phyloP scores from a whole-genome alignment of 1,140 invertebrate species.

The Calosoma granatense region DNA sequence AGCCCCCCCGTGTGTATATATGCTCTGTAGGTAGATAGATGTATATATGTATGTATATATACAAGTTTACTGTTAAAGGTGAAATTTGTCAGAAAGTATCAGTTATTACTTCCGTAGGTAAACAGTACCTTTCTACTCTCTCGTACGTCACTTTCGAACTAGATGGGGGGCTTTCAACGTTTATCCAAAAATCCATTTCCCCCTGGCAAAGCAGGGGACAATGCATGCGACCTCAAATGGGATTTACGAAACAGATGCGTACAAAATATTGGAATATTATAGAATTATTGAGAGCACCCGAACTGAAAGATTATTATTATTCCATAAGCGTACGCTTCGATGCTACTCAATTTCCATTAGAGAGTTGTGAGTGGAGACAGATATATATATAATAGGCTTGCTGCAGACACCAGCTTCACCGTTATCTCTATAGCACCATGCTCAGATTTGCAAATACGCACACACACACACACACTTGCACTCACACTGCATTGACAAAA shows the following conservation, averaged over 20 bases:
- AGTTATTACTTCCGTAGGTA: too few species aligned
- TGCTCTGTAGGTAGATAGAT: too few species aligned
- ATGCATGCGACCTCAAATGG: background rate
- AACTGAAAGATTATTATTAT: slow-evolving; percentile 7
- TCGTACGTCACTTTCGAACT: too few species aligned
- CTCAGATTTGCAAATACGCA: slow-evolving; percentile 1
- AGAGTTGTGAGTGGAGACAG: background rate
- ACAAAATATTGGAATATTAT: slow-evolving; percentile 5
- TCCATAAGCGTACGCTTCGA: background rate
- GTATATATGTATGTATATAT: too few species aligned
- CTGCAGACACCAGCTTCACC: background rate
- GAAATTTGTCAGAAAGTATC: too few species aligned
- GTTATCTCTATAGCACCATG: background rate
- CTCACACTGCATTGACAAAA: too few species aligned
- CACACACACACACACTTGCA: too few species aligned
- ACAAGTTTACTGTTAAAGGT: too few species aligned
- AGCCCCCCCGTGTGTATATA: too few species aligned
- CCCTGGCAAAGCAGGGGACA: background rate
- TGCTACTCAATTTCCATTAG: slow-evolving; percentile 1
- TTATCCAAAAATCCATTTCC: background rate
- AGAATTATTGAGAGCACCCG: slow-evolving; percentile 4
- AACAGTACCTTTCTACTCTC: too few species aligned
- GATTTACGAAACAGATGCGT: slow-evolving; percentile 2
- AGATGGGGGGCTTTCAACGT: background rate
- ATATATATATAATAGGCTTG: background rate